Conservation (phyloP, 2,888 invertebrate genomes). For the Girardia tigrina region DNA sequence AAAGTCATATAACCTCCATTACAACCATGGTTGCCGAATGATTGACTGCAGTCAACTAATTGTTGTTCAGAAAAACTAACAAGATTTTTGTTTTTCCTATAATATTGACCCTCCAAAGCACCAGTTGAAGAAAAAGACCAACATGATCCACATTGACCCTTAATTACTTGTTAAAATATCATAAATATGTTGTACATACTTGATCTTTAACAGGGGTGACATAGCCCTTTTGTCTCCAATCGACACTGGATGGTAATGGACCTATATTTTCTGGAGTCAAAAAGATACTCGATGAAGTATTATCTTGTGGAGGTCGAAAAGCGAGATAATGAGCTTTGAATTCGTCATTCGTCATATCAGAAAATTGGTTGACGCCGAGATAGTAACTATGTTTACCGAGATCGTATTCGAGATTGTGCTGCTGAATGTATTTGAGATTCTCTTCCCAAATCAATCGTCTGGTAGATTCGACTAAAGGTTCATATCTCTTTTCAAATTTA, state of each 20-base stretch:
- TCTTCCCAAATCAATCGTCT: background rate
- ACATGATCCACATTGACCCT: background rate
- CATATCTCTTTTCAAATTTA: background rate
- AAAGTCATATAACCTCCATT: background rate
- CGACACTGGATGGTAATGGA: constrained; percentile 61
- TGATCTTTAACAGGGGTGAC: constrained; percentile 81
- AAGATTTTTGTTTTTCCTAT: background rate
- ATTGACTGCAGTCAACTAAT: background rate
- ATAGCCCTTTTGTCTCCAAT: constrained; percentile 69
- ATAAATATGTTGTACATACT: constrained; percentile 45
- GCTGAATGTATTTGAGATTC: constrained; percentile 5
- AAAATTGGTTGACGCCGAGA: too few species aligned
- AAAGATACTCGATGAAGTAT: too few species aligned
- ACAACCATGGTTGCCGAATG: background rate
- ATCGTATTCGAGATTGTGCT: constrained; percentile 19
- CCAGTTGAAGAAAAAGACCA: background rate
- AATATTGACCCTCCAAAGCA: background rate
- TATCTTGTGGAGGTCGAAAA: too few species aligned
- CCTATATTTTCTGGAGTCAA: constrained; percentile 29
- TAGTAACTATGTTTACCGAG: background rate
- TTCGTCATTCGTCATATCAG: too few species aligned
- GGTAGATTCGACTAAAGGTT: background rate
- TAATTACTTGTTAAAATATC: too few species aligned
- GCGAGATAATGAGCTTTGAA: too few species aligned
- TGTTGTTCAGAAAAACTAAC: background rate